Percentiles rank a stretch among this genome's conserved stretches.
Conservation (phyloP, 2,797 vertebrate genomes). For the Microcaecilia unicolor region DNA sequence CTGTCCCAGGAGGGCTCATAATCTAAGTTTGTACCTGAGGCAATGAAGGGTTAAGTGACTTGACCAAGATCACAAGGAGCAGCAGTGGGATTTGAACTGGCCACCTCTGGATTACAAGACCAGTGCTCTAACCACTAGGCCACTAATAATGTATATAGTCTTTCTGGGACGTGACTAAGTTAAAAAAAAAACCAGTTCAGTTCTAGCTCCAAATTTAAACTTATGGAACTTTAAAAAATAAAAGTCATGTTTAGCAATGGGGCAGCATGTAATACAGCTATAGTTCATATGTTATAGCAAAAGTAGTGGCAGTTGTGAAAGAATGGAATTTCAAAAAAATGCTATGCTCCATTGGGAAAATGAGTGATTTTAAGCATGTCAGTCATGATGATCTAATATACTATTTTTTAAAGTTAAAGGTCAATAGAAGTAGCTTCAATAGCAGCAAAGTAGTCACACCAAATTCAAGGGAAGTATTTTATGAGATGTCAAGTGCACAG, state of each 20-base stretch:
- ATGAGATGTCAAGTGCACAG: too few species aligned
- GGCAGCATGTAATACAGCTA: constrained; percentile 51
- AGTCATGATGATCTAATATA: constrained; percentile 55
- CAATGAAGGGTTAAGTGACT: too few species aligned
- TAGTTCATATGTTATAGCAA: constrained; percentile 55
- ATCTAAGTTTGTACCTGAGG: too few species aligned
- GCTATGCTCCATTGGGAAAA: constrained; percentile 56
- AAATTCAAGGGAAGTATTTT: too few species aligned
- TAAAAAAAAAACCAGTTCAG: constrained; percentile 49
- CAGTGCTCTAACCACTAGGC: too few species aligned
- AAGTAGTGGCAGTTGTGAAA: constrained; percentile 44
- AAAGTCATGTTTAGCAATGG: constrained; percentile 52
- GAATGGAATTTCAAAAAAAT: constrained; percentile 51
- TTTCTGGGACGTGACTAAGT: constrained; percentile 57
- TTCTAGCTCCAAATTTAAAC: constrained; percentile 69
- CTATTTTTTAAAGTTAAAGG: constrained; percentile 63
- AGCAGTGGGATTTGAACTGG: too few species aligned
- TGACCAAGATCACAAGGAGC: too few species aligned
- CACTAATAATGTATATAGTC: constrained; percentile 55
- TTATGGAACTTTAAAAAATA: constrained; percentile 51
- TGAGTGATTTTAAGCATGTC: constrained; percentile 56
- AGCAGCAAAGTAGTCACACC: constrained; percentile 38
- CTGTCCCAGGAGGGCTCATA: too few species aligned
- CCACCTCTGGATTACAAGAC: too few species aligned
- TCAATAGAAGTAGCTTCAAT: constrained; percentile 52